Evolutionary conservation across 2,888 invertebrate species (phyloP).

Genomic region (Agrotis ipsilon): DNA sequence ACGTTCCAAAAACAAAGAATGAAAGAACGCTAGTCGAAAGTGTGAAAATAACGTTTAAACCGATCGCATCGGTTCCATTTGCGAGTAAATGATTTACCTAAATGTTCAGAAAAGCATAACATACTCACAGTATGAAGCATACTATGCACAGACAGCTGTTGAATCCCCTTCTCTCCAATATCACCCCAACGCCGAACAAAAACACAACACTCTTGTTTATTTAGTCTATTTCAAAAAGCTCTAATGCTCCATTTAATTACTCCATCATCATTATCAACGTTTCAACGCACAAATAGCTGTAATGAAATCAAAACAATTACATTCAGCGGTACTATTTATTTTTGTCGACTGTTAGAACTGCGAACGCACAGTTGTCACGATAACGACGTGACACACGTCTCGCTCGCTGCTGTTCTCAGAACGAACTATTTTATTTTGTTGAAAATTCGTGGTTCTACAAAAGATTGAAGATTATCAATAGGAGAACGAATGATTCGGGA

Average conservation of each 20-base stretch:
- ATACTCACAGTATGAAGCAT: slow-evolving; percentile 88
- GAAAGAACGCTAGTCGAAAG: not conserved
- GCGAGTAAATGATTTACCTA: slow-evolving; percentile 12
- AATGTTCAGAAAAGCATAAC: slow-evolving; percentile 53
- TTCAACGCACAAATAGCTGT: slow-evolving; percentile 65
- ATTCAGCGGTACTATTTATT: slow-evolving; percentile 63
- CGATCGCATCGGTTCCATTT: slow-evolving; percentile 1
- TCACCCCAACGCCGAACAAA: slow-evolving; percentile 79
- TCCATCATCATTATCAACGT: slow-evolving; percentile 52
- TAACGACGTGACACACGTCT: slow-evolving; percentile 84
- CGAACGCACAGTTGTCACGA: slow-evolving; percentile 89
- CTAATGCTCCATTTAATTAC: slow-evolving; percentile 54
- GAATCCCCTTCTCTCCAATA: slow-evolving; percentile 76
- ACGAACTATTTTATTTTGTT: slow-evolving; percentile 60
- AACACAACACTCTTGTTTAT: slow-evolving; percentile 84
- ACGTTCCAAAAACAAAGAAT: slow-evolving; percentile 47
- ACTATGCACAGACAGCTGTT: slow-evolving; percentile 87
- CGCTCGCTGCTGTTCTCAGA: slow-evolving; percentile 77
- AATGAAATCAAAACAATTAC: slow-evolving; percentile 61
- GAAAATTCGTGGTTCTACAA: slow-evolving; percentile 18
- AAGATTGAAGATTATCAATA: slow-evolving; percentile 46
- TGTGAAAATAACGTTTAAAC: not conserved
- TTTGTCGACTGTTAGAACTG: slow-evolving; percentile 73
- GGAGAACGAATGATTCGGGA: slow-evolving; percentile 33
- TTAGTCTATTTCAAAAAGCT: slow-evolving; percentile 69